Conservation (phyloP, 2,888 invertebrate genomes). For the Drosophila robusta region DNA sequence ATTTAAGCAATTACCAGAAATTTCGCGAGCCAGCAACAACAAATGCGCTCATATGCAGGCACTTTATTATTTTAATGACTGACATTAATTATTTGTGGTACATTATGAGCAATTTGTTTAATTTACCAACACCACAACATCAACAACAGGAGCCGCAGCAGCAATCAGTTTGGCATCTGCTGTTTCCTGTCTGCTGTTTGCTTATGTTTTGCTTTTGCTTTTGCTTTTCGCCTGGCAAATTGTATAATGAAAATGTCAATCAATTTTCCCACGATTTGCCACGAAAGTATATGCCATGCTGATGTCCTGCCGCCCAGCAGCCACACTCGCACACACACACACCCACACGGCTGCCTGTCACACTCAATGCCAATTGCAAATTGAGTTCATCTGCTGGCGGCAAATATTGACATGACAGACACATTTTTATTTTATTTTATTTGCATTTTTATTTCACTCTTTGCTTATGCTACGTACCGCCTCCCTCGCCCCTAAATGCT, state of each 20-base stretch:
- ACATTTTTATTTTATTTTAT: constrained; percentile 81
- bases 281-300: constrained; percentile 63
- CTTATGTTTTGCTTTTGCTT: constrained; percentile 37
- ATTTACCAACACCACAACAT: constrained; percentile 38
- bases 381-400: constrained; percentile 81
- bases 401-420: constrained; percentile 83
- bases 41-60: constrained; percentile 31
- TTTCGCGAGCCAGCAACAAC: constrained; percentile 12
- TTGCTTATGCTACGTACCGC: constrained; percentile 37
- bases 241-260: constrained; percentile 82
- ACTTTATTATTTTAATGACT: constrained; percentile 73
- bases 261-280: constrained; percentile 82
- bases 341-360: constrained; percentile 51
- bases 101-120: constrained; percentile 72
- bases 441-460: constrained; percentile 78
- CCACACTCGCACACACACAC: constrained; percentile 9
- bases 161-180: constrained; percentile 42
- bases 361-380: constrained; percentile 78
- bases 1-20: constrained; percentile 54
- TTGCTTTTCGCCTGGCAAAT: constrained; percentile 63
- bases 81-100: constrained; percentile 74
- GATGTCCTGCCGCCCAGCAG: constrained; percentile 40
- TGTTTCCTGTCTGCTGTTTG: constrained; percentile 37
- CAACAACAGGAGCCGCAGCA: constrained; percentile 9
- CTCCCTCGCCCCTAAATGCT: background rate